Percentiles rank a stretch among this genome's conserved stretches.
Conservation (phyloP, 2,888 invertebrate genomes). For the Aplocera efformata region DNA sequence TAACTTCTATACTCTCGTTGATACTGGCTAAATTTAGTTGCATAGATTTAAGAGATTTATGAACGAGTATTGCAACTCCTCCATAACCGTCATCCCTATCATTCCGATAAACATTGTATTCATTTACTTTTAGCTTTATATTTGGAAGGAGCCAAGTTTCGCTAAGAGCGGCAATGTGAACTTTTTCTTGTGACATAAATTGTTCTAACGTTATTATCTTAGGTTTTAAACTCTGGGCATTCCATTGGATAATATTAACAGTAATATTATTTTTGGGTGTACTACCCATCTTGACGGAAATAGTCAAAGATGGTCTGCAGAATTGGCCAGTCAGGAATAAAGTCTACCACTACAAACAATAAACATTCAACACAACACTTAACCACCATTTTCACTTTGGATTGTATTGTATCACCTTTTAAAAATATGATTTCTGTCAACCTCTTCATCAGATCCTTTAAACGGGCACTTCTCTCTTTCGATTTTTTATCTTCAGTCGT, state of each 20-base stretch:
- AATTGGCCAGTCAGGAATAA: background rate
- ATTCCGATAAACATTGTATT: background rate
- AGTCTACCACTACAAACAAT: background rate
- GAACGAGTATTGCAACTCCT: background rate
- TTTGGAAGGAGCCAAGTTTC: conserved; percentile 3
- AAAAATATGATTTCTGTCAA: too few species aligned
- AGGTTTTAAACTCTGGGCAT: background rate
- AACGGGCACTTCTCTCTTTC: too few species aligned
- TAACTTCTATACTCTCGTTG: conserved; percentile 21
- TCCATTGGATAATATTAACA: background rate
- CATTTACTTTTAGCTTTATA: background rate
- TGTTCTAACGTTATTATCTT: conserved; percentile 1
- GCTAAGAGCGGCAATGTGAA: background rate
- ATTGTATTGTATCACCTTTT: background rate
- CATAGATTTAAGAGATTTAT: conserved; percentile 2
- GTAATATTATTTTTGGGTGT: too few species aligned
- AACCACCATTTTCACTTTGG: background rate
- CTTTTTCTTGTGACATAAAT: background rate
- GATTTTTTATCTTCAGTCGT: too few species aligned
- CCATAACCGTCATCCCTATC: background rate
- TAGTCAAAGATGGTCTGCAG: background rate
- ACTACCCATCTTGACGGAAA: too few species aligned
- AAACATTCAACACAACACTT: background rate
- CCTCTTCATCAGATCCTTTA: too few species aligned
- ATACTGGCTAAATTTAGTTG: background rate